Conservation (phyloP, 1,140 invertebrate genomes). For the Neodiprion pinetum region DNA sequence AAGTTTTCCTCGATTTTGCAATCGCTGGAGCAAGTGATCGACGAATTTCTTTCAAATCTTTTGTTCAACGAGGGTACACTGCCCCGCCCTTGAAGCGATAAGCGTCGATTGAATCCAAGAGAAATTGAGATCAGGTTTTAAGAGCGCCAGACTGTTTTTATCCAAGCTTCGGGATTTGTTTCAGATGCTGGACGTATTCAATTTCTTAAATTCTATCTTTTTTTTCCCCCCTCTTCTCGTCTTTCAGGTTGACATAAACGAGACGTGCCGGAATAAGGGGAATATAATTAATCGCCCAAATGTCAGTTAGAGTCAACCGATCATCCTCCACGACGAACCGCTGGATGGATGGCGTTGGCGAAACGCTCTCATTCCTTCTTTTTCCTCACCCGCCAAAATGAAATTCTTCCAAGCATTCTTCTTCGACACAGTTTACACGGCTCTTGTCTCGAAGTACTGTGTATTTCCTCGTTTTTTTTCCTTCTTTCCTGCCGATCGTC, state of each 20-base stretch:
- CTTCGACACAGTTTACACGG: not conserved
- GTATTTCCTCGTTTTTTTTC: not conserved
- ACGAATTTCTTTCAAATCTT: no score
- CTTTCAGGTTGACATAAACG: not conserved
- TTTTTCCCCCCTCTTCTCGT: not conserved
- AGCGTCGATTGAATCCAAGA: no score
- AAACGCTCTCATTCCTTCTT: no score
- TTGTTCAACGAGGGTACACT: no score
- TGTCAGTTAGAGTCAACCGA: not conserved
- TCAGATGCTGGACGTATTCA: no score
- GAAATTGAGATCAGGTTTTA: no score
- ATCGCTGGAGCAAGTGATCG: no score
- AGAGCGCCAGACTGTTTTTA: no score
- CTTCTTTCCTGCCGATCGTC: not conserved
- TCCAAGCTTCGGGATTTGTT: no score
- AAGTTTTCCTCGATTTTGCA: no score
- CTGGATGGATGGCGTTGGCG: no score
- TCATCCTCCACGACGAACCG: not conserved
- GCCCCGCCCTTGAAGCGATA: no score
- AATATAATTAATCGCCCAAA: not conserved
- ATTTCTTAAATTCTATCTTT: not conserved
- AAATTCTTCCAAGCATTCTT: not conserved
- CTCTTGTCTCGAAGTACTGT: not conserved
- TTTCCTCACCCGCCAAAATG: not conserved
- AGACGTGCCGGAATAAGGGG: not conserved